Evolutionary conservation across 2,888 invertebrate genomes (phyloP), one percentile per base, ranked within the genome.

Genomic region (Lasiommata megera): DNA sequence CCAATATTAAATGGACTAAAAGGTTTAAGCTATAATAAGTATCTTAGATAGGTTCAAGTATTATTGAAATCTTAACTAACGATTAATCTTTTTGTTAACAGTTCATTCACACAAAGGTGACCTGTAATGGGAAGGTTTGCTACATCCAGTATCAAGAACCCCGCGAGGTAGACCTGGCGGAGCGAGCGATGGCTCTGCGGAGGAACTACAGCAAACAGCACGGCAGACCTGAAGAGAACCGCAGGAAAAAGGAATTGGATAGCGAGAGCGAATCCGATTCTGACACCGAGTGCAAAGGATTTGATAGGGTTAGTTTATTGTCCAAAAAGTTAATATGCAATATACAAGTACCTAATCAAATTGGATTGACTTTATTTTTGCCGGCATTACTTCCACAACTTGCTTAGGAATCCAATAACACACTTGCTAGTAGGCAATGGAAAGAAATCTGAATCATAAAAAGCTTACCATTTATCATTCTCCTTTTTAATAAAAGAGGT

Each of bases 201-300:
- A 65, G 91, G 51, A 73, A 73, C 55, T 92, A 91, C 79, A 91
- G 92, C 79, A 92, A 92, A 67, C 86, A 88, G 6, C 84, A 85
- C 61, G 91, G 89, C 55, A 67, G 88, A 1, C 84, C 86, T 0
- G 92, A 88, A 60, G 77, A 82, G 67, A 67, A 85, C 64, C 68
- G 84, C 53, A 81, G 88, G 82, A 83, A 85, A 80, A 70, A 74
- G 34, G 65, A 79, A 50, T 79, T 81, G 44, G 92, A 92, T 62
- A 93, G 92, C 34, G 94, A 94, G 58, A 92, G 92, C 9, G 92
- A 92, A 14, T 88, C 90, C 0, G 92, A 92, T 59, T 92, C 93
- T 0, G 93, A 94, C 61, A 88, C 88, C 0, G 90, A 92, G 58
- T 84, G 85, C 76, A 89, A 90, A 67, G 88, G 88, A 1, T 70